Base-by-base conservation (phyloP, 2,888 invertebrate species). In the Ophion obscuratus region DNA sequence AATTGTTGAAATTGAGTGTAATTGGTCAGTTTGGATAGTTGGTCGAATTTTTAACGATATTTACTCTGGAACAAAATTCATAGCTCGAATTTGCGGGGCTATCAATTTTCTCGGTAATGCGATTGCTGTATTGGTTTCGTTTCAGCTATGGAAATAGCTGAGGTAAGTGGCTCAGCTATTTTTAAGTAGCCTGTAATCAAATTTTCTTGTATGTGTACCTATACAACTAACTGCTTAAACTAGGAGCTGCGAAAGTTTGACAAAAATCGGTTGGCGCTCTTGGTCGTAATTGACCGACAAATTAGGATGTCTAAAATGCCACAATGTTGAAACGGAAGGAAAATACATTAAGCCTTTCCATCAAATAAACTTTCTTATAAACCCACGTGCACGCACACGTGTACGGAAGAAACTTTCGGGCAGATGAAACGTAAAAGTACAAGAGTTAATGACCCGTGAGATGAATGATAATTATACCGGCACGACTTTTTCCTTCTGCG, bases 391-490 rank as follows among this genome's bases (percentile, higher is more conserved):
- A 2, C 17, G 11, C 14, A 24, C 3, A 24, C 2, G 9, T n/a
- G 10, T 27, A n/a, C 36, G n/a, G 71, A n/a, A 71, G n/a, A 71
- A 36, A 59, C 10, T 71, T 70, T 31, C n/a, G n/a, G 57, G 11
- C 20, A n/a, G 57, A 59, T 57, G 0, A 57, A 57, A 17, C n/a
- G 14, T 0, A 57, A 27, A 36, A 57, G 2, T 31, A n/a, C 27
- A 9, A 20, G 20, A 61, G 14, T 14, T 44, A 73, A 59, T 66
- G 47, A 66, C 47, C 20, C 20, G 27, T n/a, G 47, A 40, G 31
- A 76, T 57, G 59, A 59, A 71, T 14, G 57, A 71, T 47, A 27
- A 71, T 71, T 71, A 31, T n/a, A n/a, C 59, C 20, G 3, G 47
- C n/a, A 62, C 59, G n/a, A 9, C 9, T 66, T 67, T 53, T 67